Conservation (phyloP, 2,797 vertebrate species). For the Argentina silus region DNA sequence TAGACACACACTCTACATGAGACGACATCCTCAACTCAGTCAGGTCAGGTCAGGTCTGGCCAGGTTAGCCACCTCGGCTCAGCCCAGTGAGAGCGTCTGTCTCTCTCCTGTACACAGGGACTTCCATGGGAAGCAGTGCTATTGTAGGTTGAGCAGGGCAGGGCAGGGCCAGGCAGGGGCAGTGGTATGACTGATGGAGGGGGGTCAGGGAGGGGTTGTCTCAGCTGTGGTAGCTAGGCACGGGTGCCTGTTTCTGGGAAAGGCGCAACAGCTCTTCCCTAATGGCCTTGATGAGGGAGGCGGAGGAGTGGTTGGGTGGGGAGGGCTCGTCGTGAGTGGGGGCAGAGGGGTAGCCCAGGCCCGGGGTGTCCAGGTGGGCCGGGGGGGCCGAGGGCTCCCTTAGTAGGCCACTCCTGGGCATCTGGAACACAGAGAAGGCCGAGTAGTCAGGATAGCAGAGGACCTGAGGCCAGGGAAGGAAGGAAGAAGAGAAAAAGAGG, state of each 20-base stretch:
- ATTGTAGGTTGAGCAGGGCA: conserved; percentile 53
- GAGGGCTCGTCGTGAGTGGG: conserved; percentile 71
- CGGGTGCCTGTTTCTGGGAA: conserved; percentile 93
- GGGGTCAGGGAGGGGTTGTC: conserved; percentile 39
- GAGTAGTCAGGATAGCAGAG: conserved; percentile 84
- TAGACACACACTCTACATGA: not conserved
- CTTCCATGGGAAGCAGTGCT: conserved; percentile 81
- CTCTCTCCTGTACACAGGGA: conserved; percentile 58
- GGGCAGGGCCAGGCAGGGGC: conserved; percentile 37
- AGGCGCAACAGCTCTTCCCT: conserved; percentile 96
- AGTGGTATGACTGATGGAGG: conserved; percentile 60
- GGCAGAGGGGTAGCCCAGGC: conserved; percentile 74
- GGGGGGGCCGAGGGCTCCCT: conserved; percentile 78
- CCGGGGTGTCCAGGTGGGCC: not conserved
- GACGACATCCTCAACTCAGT: conserved; percentile 5
- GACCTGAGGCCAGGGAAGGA: conserved; percentile 65
- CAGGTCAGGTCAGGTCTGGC: not conserved
- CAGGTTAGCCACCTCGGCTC: conserved; percentile 9
- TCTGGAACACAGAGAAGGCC: conserved; percentile 87
- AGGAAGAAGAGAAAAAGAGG: not conserved
- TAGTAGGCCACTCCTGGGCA: conserved; percentile 80
- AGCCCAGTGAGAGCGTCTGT: conserved; percentile 1
- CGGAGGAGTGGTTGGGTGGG: conserved; percentile 91
- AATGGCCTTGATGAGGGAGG: conserved; percentile 98
- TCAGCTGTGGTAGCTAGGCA: conserved; percentile 95